Evolutionary conservation across 2,113 vertebrate species (phyloP), one percentile per base, ranked within the genome.

Genomic region (Marmota flaviventris): DNA sequence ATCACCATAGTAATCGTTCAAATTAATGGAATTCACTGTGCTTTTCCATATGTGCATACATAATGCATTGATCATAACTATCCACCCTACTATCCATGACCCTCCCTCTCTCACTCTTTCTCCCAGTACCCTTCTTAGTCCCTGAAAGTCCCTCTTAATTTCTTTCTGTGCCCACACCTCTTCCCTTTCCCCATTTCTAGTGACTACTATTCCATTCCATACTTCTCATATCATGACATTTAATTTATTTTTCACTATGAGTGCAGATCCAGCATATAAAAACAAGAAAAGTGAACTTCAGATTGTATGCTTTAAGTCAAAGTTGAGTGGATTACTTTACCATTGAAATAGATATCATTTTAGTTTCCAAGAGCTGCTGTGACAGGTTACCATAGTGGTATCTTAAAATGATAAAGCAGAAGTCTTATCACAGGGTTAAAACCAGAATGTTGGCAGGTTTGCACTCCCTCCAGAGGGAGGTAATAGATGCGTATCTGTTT

Each of bases 351-450:
- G 37, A 51, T 51, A 72, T 51, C 39, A 16, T 24, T 25, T 83
- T 16, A 58, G 22, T 78, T 87, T 78, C 75, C 39, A 73, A 18
- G 63, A 25, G 27, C 34, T 34, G n/a, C 45, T 91, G 5, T 61
- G 42, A 63, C 58, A 89, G 61, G 63, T 79, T 34, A 25, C 10
- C 25, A 88, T 27, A 16, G 1, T 18, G 22, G 51, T 89, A 75
- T 20, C 16, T 96, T 75, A 75, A 75, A 37, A 61, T 4, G 58
- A 63, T 42, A 61, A 45, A 13, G 9, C 51, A 32, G 29, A 83
- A n/a, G 42, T 90, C 63, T 94, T 85, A 83, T 87, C 82, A 78
- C 8, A 89, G 73, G 42, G 69, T 34, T 73, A 67, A 89, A 37
- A 39, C 48, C 61, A 85, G 51, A 7, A 7, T 45, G 27, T 72